These are phyloP conservation scores for Agriopis marginaria DNA, from an alignment of 2,888 invertebrate species.

Conservation along the genomic window DNA sequence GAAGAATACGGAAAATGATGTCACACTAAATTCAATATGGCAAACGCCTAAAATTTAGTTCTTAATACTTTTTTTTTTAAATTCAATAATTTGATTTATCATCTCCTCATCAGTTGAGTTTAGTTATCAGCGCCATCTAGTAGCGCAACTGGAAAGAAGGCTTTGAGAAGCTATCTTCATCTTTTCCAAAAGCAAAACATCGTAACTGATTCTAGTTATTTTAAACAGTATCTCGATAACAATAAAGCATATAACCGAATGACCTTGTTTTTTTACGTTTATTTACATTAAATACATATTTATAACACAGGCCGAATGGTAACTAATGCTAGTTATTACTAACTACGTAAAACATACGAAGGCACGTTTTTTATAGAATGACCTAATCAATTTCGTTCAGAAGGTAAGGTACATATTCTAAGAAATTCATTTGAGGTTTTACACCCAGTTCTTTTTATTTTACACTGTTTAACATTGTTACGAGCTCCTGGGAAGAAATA, in stretches of 20 bases:
- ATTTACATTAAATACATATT: constrained; percentile 64
- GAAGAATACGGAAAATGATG: too few species aligned
- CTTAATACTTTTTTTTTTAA: too few species aligned
- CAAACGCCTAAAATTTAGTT: too few species aligned
- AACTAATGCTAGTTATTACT: constrained; percentile 66
- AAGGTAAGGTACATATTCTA: constrained; percentile 16
- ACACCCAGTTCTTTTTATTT: background rate
- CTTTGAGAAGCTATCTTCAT: too few species aligned
- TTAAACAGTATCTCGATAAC: constrained; percentile 23
- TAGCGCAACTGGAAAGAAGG: too few species aligned
- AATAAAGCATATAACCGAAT: constrained; percentile 44
- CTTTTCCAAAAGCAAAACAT: too few species aligned
- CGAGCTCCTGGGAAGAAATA: background rate
- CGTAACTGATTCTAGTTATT: background rate
- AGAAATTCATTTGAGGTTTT: constrained; percentile 19
- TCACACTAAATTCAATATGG: too few species aligned
- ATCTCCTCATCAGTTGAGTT: too few species aligned
- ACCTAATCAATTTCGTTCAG: constrained; percentile 54
- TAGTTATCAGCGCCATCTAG: too few species aligned
- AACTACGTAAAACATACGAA: constrained; percentile 78
- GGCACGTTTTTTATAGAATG: constrained; percentile 82
- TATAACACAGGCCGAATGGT: constrained; percentile 70
- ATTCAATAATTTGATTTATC: too few species aligned
- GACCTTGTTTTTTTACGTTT: constrained; percentile 48
- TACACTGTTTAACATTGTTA: background rate